Evolutionary conservation across 2,888 invertebrate genomes (phyloP), one percentile per base, ranked within the genome.

Genomic region (Erebia epiphron): DNA sequence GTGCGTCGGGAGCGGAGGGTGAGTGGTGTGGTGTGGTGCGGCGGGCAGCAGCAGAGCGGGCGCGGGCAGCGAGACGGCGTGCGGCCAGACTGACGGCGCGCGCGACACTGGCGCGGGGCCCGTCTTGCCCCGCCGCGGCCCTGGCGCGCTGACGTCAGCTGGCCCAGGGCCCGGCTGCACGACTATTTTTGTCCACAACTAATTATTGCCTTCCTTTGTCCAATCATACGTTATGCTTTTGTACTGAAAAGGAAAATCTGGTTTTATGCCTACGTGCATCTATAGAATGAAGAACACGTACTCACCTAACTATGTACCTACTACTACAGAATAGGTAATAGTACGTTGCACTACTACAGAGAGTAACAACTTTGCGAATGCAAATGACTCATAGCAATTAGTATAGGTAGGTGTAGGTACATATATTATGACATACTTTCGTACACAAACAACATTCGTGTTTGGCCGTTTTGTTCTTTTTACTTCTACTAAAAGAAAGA

Each of bases 91-190:
- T 82, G 92, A 89, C 91, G 90, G 92, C 92, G 92, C 92, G 91
- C 92, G 91, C 92, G 91, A 88, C 91, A 92, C 92, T 93, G 92
- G 89, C 90, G 92, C 91, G 92, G 92, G 92, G 92, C 93, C 92
- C 92, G 91, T 92, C 90, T 93, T 92, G 91, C 92, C 93, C 92
- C 92, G 91, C 91, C 77, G 80, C 80, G 88, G 88, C 91, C 88
- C 90, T 89, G 89, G 86, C 87, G 86, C 86, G 88, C 82, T 92
- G 91, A 92, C 92, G 92, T 92, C 92, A 92, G 87, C 92, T 90
- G 91, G 91, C 91, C 92, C 92, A 91, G 92, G 92, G 92, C 92
- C 92, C 92, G 92, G 84, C 86, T 82, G 82, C 83, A 84, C 85
- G 85, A 91, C 92, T 93, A 93, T 92, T 93, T 91, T 90, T 87